Evolutionary conservation across 1,140 invertebrate species (phyloP).

Genomic region (Lepidurus packardi): DNA sequence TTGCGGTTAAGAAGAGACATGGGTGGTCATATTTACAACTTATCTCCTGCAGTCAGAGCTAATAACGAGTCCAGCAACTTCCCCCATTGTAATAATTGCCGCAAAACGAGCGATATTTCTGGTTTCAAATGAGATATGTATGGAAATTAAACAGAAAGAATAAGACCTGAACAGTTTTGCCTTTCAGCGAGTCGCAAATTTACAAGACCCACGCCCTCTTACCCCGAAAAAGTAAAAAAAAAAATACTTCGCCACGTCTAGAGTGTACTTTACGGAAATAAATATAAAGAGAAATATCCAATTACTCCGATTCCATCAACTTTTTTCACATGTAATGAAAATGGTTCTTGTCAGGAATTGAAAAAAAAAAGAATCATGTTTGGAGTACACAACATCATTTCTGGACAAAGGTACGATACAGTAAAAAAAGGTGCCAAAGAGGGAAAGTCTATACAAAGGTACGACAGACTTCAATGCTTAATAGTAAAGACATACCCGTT

Average conservation of each 20-base stretch:
- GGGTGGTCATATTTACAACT: not conserved
- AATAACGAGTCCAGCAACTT: too few relatives aligned
- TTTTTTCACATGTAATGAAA: not conserved
- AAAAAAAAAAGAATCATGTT: not conserved
- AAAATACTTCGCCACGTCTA: too few relatives aligned
- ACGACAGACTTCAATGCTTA: too few relatives aligned
- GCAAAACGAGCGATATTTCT: too few relatives aligned
- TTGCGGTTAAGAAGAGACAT: not conserved
- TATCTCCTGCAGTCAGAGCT: too few relatives aligned
- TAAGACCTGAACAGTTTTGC: not conserved
- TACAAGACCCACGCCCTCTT: constrained; percentile 3
- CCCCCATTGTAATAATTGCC: too few relatives aligned
- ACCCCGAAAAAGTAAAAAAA: not conserved
- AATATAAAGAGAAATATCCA: not conserved
- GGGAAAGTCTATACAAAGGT: too few relatives aligned
- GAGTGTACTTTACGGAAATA: not conserved
- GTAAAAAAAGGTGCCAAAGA: too few relatives aligned
- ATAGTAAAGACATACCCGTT: too few relatives aligned
- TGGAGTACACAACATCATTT: not conserved
- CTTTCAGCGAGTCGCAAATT: not conserved
- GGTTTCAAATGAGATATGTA: not conserved
- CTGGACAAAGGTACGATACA: too few relatives aligned
- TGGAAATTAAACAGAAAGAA: not conserved
- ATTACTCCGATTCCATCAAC: not conserved
- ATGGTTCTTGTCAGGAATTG: not conserved